Conservation (phyloP, 2,113 vertebrate species). For the Alligator mississippiensis region DNA sequence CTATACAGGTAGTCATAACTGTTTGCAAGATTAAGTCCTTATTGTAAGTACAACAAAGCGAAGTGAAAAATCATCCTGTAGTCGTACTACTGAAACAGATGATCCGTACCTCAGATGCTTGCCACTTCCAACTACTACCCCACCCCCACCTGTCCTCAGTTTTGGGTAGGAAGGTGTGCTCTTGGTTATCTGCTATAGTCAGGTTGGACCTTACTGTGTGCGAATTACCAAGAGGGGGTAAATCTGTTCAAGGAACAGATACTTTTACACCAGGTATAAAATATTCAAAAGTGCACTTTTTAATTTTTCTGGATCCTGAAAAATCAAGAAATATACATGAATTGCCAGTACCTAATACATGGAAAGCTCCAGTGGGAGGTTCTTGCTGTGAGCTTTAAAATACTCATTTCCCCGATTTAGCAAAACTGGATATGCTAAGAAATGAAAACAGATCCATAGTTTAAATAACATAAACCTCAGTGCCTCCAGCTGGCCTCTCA, state of each 20-base stretch:
- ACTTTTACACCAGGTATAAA: not conserved
- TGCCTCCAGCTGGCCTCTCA: not conserved
- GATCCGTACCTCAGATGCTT: conserved; percentile 41
- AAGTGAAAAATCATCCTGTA: not conserved
- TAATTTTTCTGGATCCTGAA: conserved; percentile 36
- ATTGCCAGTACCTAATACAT: not conserved
- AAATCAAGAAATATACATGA: conserved; percentile 17
- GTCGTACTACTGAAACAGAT: conserved; percentile 73
- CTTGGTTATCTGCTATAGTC: not conserved
- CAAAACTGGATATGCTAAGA: not conserved
- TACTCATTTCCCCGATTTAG: not conserved
- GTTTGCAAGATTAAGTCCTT: not conserved
- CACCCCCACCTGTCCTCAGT: not conserved
- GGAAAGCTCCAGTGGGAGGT: not conserved
- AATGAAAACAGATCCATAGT: not conserved
- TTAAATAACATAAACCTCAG: not conserved
- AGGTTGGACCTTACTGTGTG: conserved; percentile 19
- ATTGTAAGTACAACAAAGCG: conserved; percentile 19
- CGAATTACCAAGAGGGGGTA: not conserved
- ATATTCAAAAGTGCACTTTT: conserved; percentile 52
- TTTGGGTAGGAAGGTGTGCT: conserved; percentile 5
- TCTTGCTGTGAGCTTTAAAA: not conserved
- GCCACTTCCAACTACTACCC: not conserved
- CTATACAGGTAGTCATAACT: not conserved
- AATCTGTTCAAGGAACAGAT: not conserved